Evolutionary conservation across 2,113 vertebrate species (phyloP).

Genomic region (Daubentonia madagascariensis): DNA sequence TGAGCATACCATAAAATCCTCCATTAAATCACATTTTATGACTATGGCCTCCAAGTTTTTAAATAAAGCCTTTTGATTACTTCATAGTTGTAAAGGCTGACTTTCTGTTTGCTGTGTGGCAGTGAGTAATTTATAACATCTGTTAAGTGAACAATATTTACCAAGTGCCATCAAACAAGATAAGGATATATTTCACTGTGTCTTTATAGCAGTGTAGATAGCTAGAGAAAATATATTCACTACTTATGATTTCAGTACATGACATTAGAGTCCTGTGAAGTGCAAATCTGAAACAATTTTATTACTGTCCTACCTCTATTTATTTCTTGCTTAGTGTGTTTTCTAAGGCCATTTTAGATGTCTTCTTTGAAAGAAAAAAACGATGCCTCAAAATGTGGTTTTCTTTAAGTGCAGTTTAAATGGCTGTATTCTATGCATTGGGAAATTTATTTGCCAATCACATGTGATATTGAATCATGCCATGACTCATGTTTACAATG

Average conservation of each 20-base stretch:
- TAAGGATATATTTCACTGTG: constrained; percentile 64
- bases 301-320: background rate
- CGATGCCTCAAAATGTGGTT: background rate
- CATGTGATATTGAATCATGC: background rate
- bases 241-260: constrained; percentile 40
- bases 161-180: constrained; percentile 71
- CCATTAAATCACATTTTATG: constrained; percentile 70
- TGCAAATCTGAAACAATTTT: constrained; percentile 49
- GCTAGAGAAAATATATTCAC: constrained; percentile 59
- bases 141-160: constrained; percentile 74
- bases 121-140: constrained; percentile 73
- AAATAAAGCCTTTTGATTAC: constrained; percentile 72
- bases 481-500: background rate
- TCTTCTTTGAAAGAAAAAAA: constrained; percentile 22
- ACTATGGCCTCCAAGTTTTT: constrained; percentile 62
- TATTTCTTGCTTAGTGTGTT: background rate
- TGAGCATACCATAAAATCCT: constrained; percentile 59
- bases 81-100: constrained; percentile 64
- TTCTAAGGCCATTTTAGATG: constrained; percentile 35
- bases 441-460: constrained; percentile 10
- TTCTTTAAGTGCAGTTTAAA: background rate
- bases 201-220: constrained; percentile 57
- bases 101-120: constrained; percentile 63
- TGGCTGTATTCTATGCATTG: background rate
- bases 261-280: constrained; percentile 42